Conservation (phyloP, 2,888 invertebrate genomes). For the Ametastegia equiseti region DNA sequence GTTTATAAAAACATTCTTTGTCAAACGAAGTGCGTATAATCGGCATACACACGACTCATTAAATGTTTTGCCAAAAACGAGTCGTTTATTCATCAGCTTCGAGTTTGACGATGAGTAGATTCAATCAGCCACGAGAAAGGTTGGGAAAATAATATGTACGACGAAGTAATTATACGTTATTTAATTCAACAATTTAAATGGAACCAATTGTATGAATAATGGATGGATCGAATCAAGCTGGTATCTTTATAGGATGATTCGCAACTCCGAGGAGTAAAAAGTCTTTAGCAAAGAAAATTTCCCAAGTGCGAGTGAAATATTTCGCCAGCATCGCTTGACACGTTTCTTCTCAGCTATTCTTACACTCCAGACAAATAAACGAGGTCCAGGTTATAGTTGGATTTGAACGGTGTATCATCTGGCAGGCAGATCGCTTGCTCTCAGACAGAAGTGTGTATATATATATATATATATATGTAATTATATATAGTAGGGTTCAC, state of each 20-base stretch:
- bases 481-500: no score
- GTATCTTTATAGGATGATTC: neutral
- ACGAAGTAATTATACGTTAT: neutral
- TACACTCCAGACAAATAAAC: conserved; percentile 27
- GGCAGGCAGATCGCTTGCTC: conserved; percentile 11
- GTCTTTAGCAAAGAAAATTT: neutral
- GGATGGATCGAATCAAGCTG: neutral
- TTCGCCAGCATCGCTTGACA: neutral
- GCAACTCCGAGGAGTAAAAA: neutral
- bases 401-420: conserved; percentile 40
- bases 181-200: conserved; percentile 1
- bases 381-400: conserved; percentile 36
- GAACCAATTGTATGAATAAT: conserved; percentile 1
- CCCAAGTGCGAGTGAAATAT: conserved; percentile 12
- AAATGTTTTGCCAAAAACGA: neutral
- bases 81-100: neutral
- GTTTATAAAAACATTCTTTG: neutral
- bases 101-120: neutral
- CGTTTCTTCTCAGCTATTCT: conserved; percentile 38
- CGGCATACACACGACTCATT: neutral
- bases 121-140: neutral
- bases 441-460: neutral
- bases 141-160: neutral
- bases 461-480: no score
- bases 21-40: neutral